A percentile compares a stretch with the other conserved stretches of the same genome.
Evolutionary conservation across 2,888 invertebrate species (phyloP).

Genomic region (Lycia hirtaria): DNA sequence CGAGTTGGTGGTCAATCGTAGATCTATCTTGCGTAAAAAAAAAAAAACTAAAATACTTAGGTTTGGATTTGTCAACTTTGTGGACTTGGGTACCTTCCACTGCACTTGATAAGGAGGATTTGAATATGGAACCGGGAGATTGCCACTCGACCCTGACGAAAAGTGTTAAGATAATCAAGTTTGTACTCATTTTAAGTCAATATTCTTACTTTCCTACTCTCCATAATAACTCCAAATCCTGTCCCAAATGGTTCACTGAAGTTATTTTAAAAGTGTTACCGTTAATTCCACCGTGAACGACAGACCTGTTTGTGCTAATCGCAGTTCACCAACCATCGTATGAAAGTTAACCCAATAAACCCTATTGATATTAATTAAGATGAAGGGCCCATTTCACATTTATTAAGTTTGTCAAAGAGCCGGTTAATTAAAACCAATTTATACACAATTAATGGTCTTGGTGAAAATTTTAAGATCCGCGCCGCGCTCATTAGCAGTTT

Average conservation of each 20-base stretch:
- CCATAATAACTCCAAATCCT: background rate
- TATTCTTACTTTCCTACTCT: background rate
- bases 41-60: too few relatives aligned
- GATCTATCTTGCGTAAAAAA: too few relatives aligned
- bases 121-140: too few relatives aligned
- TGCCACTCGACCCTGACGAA: too few relatives aligned
- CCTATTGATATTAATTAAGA: slow-evolving; percentile 59
- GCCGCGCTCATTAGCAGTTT: slow-evolving; percentile 16
- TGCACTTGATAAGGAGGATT: too few relatives aligned
- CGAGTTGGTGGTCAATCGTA: too few relatives aligned
- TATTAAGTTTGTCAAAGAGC: slow-evolving; percentile 60
- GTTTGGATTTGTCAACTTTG: too few relatives aligned
- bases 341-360: slow-evolving; percentile 51
- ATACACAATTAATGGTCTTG: slow-evolving; percentile 56
- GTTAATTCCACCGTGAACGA: slow-evolving; percentile 24
- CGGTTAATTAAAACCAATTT: slow-evolving; percentile 61
- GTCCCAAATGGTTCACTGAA: slow-evolving; percentile 13
- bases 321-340: slow-evolving; percentile 31
- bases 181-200: background rate
- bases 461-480: slow-evolving; percentile 38
- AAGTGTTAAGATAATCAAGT: too few relatives aligned
- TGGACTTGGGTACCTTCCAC: too few relatives aligned
- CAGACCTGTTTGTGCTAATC: slow-evolving; percentile 30
- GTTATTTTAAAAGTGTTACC: slow-evolving; percentile 22
- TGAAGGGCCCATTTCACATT: slow-evolving; percentile 53